Evolutionary conservation across 2,797 vertebrate genomes (phyloP).

Genomic region (Rallus crepitans): DNA sequence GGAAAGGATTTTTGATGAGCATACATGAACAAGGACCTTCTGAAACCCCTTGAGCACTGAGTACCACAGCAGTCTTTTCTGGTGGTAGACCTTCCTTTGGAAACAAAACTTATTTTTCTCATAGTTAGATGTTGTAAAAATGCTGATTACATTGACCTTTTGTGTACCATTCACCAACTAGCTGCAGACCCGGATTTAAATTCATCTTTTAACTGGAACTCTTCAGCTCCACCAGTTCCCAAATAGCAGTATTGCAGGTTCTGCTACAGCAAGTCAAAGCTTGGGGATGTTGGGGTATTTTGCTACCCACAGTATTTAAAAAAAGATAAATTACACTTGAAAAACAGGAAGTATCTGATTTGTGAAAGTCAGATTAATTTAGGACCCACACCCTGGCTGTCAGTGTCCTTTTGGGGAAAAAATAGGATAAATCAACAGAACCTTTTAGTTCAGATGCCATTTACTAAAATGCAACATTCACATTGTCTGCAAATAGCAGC

Average conservation of each 20-base stretch:
- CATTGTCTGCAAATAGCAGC: constrained; percentile 50
- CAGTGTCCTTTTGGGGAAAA: background rate
- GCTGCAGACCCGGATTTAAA: background rate
- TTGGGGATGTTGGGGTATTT: background rate
- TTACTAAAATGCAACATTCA: constrained; percentile 56
- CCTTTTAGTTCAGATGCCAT: constrained; percentile 53
- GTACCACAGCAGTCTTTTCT: background rate
- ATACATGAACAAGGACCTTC: background rate
- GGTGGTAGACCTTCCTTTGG: background rate
- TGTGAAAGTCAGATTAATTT: background rate
- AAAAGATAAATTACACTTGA: background rate
- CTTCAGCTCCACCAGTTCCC: background rate
- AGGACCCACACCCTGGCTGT: background rate
- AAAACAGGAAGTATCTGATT: background rate
- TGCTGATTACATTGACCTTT: background rate
- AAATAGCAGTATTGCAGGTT: background rate
- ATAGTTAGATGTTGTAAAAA: background rate
- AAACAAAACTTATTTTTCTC: background rate
- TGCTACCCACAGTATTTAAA: background rate
- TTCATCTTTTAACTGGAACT: background rate
- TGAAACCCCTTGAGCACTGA: background rate
- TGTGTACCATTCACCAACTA: background rate
- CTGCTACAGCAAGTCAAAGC: background rate
- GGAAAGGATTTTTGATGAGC: background rate
- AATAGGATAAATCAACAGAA: background rate